Base-by-base conservation (phyloP, 2,888 invertebrate genomes). In the Limnephilus lunatus region DNA sequence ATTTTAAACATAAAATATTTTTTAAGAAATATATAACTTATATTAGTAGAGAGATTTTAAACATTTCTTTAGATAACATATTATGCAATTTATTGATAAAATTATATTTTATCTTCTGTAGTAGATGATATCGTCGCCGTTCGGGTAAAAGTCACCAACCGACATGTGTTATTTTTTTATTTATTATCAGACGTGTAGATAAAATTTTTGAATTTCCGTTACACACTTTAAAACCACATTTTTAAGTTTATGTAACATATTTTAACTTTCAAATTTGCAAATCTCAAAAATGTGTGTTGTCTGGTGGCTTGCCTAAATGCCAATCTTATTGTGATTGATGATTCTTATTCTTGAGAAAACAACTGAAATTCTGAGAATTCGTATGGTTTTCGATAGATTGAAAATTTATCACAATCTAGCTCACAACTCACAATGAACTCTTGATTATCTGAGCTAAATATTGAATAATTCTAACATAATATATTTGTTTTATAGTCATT, bases 41-140 rank as follows among this genome's bases (percentile, higher is more conserved):
- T 68, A 68, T 82, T 82, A 82, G 82, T 82, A 82, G 82, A 82
- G 32, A 82, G 32, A 82, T 15, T 68, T 68, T 68, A 68, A 68
- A 25, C 53, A 53, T 53, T 53, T 53, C 53, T 53, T 53, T 53
- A 19, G 53, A 53, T 53, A 53, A 53, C 68, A 68, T 68, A 68
- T 25, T 68, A 68, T 25, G 25, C 68, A 25, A n/a, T 68, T 68
- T n/a, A 25, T 9, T 9, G 68, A 68, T 68, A 68, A n/a, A 68
- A 68, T n/a, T 68, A 68, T 68, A 68, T n/a, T 68, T 68, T 68
- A 68, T 68, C 68, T 68, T 25, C 2, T 25, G 7, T 11, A n/a
- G 25, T 25, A 25, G 25, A 68, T 68, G 25, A 7, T 15, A 15
- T 48, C 48, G 48, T 48, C 48, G 48, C 48, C 48, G 48, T 15